Conservation (phyloP, 2,888 invertebrate species). For the Aplocera efformata region DNA sequence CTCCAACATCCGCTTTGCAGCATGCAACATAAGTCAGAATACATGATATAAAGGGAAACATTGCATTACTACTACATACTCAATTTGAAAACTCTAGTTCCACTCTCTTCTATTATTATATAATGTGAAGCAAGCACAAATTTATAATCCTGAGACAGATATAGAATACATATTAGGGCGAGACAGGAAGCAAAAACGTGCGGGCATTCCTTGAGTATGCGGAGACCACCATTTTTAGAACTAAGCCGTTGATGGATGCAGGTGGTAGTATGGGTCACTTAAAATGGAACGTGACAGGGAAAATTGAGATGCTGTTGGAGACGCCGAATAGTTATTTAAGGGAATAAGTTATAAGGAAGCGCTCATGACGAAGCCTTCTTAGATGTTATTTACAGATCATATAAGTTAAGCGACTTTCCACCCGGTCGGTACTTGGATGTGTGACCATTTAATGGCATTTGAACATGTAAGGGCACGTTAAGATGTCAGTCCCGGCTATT, state of each 20-base stretch:
- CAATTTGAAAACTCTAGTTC: neutral
- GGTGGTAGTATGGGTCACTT: slow-evolving; percentile 34
- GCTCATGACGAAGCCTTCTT: too few relatives aligned
- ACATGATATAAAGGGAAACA: slow-evolving; percentile 1
- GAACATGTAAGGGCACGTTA: too few relatives aligned
- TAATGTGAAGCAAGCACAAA: slow-evolving; percentile 20
- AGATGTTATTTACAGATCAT: too few relatives aligned
- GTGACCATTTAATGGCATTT: too few relatives aligned
- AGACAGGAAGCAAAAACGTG: slow-evolving; percentile 55
- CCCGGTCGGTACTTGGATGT: too few relatives aligned
- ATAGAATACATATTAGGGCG: slow-evolving; percentile 49
- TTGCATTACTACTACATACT: neutral
- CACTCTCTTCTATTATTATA: neutral
- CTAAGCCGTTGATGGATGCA: slow-evolving; percentile 38
- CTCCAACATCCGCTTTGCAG: too few relatives aligned
- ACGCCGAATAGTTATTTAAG: too few relatives aligned
- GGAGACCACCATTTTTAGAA: slow-evolving; percentile 50
- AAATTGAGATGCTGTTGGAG: too few relatives aligned
- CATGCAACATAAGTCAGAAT: too few relatives aligned
- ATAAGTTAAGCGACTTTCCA: too few relatives aligned
- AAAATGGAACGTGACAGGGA: slow-evolving; percentile 20
- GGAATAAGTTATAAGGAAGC: too few relatives aligned
- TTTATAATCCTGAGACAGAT: slow-evolving; percentile 43
- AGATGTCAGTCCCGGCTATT: too few relatives aligned
- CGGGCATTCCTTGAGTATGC: slow-evolving; percentile 45